Percentiles rank a stretch among this genome's conserved stretches.
phyloP scores from a whole-genome alignment of 2,113 vertebrate species.

The Coreoperca whiteheadi region DNA sequence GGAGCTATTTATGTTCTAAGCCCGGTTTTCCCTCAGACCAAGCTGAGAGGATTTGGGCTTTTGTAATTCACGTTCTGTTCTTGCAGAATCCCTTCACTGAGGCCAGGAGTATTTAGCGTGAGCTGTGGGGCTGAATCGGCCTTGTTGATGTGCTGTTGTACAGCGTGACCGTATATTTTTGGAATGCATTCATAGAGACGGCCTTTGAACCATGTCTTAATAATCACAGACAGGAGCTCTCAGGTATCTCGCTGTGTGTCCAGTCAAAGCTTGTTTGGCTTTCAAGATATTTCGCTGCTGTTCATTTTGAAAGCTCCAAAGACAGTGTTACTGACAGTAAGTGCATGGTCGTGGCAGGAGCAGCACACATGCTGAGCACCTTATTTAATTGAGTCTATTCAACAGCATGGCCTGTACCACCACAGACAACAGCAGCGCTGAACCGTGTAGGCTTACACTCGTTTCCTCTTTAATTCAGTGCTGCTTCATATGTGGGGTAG shows the following conservation, averaged over 20 bases:
- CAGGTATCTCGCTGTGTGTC: too few relatives aligned
- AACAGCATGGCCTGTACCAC: not conserved
- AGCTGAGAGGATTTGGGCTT: not conserved
- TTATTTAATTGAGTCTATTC: not conserved
- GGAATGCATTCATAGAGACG: conserved; percentile 45
- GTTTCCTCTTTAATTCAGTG: not conserved
- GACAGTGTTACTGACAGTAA: not conserved
- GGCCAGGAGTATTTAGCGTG: conserved; percentile 57
- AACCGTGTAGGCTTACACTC: too few relatives aligned
- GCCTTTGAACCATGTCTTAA: too few relatives aligned
- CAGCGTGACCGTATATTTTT: conserved; percentile 62
- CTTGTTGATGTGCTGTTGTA: conserved; percentile 28
- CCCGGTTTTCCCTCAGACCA: not conserved
- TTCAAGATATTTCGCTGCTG: not conserved
- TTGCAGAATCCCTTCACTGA: not conserved
- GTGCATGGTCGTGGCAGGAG: not conserved
- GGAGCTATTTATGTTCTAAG: not conserved
- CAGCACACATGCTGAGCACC: not conserved
- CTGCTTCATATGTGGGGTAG: not conserved
- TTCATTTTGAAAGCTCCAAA: not conserved
- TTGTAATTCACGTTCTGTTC: not conserved
- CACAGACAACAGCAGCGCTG: too few relatives aligned
- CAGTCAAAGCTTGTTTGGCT: too few relatives aligned
- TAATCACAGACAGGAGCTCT: too few relatives aligned
- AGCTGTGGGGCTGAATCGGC: conserved; percentile 20